These are phyloP conservation scores for Sarcoramphus papa DNA, from an alignment of 2,797 vertebrate species.

Conservation along the genomic window DNA sequence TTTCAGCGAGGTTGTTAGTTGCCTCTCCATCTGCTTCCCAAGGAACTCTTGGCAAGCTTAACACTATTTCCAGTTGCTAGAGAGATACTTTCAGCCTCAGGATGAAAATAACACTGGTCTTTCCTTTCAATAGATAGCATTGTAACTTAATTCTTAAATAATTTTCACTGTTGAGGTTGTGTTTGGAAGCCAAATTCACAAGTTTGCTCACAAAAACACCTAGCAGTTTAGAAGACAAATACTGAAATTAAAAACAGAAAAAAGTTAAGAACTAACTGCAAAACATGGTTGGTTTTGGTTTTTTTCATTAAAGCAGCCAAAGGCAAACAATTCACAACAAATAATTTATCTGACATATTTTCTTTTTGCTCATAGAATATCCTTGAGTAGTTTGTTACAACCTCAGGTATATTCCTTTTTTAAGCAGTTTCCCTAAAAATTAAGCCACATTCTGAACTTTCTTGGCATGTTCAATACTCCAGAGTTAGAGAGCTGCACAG, in stretches of 20 bases:
- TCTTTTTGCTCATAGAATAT: background rate
- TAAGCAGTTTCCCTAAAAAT: background rate
- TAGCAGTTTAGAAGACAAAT: background rate
- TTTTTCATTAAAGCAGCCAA: background rate
- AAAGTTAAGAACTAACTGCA: background rate
- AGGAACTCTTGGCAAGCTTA: conserved; percentile 33
- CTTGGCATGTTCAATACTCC: background rate
- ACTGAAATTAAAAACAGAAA: background rate
- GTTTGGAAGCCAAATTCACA: background rate
- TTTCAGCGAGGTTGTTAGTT: conserved; percentile 37
- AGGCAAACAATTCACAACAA: background rate
- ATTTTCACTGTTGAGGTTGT: background rate
- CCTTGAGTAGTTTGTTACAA: background rate
- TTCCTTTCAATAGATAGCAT: conserved; percentile 9
- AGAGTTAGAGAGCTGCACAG: background rate
- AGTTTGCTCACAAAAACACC: background rate
- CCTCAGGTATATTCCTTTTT: background rate
- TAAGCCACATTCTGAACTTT: background rate
- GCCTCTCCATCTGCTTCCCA: conserved; percentile 24
- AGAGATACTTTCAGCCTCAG: conserved; percentile 37
- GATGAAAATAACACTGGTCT: background rate
- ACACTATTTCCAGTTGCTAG: conserved; percentile 29
- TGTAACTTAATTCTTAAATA: background rate
- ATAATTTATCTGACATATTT: background rate
- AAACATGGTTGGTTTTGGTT: background rate